Evolutionary conservation across 2,797 vertebrate species (phyloP).

Genomic region (Darevskia nairensis): DNA sequence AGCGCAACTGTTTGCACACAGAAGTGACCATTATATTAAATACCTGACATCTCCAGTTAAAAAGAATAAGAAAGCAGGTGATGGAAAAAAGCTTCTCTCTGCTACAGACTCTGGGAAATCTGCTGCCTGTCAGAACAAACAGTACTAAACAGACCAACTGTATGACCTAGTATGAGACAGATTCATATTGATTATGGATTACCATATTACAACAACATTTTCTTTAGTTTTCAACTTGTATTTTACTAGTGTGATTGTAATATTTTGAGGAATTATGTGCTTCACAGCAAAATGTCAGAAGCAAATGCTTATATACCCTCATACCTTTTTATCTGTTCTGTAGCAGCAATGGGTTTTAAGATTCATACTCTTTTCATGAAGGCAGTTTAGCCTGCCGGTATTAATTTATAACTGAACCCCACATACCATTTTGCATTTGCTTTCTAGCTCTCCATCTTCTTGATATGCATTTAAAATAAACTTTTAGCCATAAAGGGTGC

Average conservation of each 20-base stretch:
- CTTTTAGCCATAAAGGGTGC: slow-evolving; percentile 72
- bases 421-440: slow-evolving; percentile 66
- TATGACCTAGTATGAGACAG: too few relatives aligned
- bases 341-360: slow-evolving; percentile 71
- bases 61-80: background rate
- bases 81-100: background rate
- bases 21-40: too few relatives aligned
- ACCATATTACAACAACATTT: slow-evolving; percentile 52
- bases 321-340: slow-evolving; percentile 71
- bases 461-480: slow-evolving; percentile 76
- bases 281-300: slow-evolving; percentile 73
- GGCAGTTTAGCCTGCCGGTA: slow-evolving; percentile 67
- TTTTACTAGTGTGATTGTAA: slow-evolving; percentile 57
- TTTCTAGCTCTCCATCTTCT: slow-evolving; percentile 72
- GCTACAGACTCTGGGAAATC: background rate
- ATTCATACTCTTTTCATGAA: slow-evolving; percentile 73
- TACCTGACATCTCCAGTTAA: background rate
- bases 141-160: background rate
- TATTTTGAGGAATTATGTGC: slow-evolving; percentile 72
- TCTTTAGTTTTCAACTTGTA: slow-evolving; percentile 58
- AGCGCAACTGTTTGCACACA: background rate
- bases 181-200: slow-evolving; percentile 55
- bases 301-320: slow-evolving; percentile 66
- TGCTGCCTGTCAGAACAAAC: background rate
- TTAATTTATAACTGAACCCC: slow-evolving; percentile 74